These are phyloP conservation scores for Odontocolon sp. DNA, from an alignment of 2,888 invertebrate genomes.

Conservation along the genomic window DNA sequence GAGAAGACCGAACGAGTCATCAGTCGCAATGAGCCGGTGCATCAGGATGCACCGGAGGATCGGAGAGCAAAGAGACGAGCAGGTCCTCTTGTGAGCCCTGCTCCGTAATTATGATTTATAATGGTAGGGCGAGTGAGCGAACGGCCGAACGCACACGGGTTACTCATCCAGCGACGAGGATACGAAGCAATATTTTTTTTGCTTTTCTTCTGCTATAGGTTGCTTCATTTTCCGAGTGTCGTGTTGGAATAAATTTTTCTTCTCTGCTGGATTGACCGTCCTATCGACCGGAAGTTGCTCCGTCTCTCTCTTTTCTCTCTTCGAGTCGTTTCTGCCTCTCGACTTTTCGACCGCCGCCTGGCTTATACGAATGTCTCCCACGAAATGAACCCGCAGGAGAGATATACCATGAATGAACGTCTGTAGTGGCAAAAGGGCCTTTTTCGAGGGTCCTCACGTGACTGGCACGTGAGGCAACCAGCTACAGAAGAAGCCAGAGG, in stretches of 20 bases:
- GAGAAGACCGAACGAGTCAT: background rate
- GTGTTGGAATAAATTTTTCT: background rate
- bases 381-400: constrained; percentile 28
- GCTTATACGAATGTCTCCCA: constrained; percentile 56
- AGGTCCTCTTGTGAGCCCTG: background rate
- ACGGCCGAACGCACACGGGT: background rate
- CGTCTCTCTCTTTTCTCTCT: too few relatives aligned
- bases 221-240: too few relatives aligned
- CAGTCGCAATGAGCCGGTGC: background rate
- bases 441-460: constrained; percentile 74
- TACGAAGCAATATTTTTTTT: background rate
- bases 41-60: background rate
- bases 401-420: constrained; percentile 64
- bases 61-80: background rate
- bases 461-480: constrained; percentile 67
- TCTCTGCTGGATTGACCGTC: constrained; percentile 12
- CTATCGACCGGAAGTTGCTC: constrained; percentile 38
- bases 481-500: constrained; percentile 26
- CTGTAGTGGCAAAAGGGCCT: constrained; percentile 60
- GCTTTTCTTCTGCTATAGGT: too few relatives aligned
- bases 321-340: constrained; percentile 40
- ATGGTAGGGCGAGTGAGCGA: constrained; percentile 8
- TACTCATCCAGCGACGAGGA: background rate
- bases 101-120: constrained; percentile 32
- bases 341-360: constrained; percentile 57